Conservation (phyloP, 1,140 invertebrate species). For the Gryon sp. region DNA sequence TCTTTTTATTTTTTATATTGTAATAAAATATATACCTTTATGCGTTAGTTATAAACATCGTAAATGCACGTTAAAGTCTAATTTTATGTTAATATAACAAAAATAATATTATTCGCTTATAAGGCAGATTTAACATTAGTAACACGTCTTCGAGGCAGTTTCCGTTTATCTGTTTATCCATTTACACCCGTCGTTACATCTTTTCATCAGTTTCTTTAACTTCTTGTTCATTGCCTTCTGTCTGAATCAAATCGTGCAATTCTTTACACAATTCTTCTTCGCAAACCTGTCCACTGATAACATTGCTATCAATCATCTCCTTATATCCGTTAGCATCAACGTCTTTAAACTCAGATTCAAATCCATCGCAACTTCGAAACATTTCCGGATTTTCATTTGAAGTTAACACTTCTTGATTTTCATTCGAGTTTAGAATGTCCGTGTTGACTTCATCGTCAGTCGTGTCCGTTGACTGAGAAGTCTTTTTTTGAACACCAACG, state of each 20-base stretch:
- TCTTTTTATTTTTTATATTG: no score
- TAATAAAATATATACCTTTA: no score
- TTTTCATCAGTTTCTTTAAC: slow-evolving; percentile 19
- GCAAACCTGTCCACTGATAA: slow-evolving; percentile 68
- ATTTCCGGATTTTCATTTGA: slow-evolving; percentile 71
- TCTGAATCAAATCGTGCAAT: slow-evolving; percentile 72
- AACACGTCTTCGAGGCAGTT: no score
- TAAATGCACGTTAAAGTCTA: no score
- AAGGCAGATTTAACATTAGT: no score
- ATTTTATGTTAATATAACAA: no score
- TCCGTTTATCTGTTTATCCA: no score
- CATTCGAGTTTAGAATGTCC: slow-evolving; percentile 76
- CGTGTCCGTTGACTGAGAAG: slow-evolving; percentile 74
- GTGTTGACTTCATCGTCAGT: slow-evolving; percentile 76
- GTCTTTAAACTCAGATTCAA: slow-evolving; percentile 70
- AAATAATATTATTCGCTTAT: no score
- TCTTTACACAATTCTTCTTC: slow-evolving; percentile 74
- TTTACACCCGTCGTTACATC: no score
- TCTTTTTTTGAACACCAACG: slow-evolving; percentile 70
- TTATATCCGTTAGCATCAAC: slow-evolving; percentile 64
- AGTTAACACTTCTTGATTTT: slow-evolving; percentile 68
- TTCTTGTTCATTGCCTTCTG: slow-evolving; percentile 60
- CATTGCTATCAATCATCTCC: slow-evolving; percentile 67
- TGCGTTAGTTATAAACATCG: no score
- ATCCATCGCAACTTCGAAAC: slow-evolving; percentile 75